These are phyloP conservation scores for Cephus spinipes DNA, from an alignment of 2,888 invertebrate species.

Conservation along the genomic window DNA sequence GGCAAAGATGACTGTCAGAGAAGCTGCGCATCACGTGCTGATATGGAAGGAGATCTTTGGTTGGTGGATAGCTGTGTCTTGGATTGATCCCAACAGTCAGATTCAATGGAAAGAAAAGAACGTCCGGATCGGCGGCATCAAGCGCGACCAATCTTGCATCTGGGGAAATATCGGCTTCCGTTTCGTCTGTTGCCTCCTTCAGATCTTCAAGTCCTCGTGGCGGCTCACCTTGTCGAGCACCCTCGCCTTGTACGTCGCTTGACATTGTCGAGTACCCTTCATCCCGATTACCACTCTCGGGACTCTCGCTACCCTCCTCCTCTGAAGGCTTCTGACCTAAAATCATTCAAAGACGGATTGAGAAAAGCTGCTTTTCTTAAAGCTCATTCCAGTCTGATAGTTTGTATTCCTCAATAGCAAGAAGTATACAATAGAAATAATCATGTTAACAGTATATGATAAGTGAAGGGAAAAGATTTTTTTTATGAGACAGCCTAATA, in stretches of 20 bases:
- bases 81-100: conserved; percentile 72
- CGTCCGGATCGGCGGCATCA: conserved; percentile 73
- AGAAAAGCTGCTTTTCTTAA: too few relatives aligned
- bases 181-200: conserved; percentile 81
- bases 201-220: conserved; percentile 76
- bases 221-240: conserved; percentile 71
- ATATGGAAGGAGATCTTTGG: conserved; percentile 76
- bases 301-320: conserved; percentile 79
- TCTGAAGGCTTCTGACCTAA: conserved; percentile 71
- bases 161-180: conserved; percentile 70
- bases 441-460: too few relatives aligned
- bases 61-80: conserved; percentile 81
- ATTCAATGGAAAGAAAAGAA: conserved; percentile 78
- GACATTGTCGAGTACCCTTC: conserved; percentile 89
- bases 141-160: conserved; percentile 70
- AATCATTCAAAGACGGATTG: conserved; percentile 21
- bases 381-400: too few relatives aligned
- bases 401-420: too few relatives aligned
- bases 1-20: conserved; percentile 80
- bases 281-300: conserved; percentile 82
- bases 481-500: too few relatives aligned
- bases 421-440: too few relatives aligned
- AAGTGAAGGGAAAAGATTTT: too few relatives aligned
- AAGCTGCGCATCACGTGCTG: conserved; percentile 81
- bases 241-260: conserved; percentile 82